Base-by-base conservation (phyloP, 2,797 vertebrate genomes). In the Crocodylus rhombifer region DNA sequence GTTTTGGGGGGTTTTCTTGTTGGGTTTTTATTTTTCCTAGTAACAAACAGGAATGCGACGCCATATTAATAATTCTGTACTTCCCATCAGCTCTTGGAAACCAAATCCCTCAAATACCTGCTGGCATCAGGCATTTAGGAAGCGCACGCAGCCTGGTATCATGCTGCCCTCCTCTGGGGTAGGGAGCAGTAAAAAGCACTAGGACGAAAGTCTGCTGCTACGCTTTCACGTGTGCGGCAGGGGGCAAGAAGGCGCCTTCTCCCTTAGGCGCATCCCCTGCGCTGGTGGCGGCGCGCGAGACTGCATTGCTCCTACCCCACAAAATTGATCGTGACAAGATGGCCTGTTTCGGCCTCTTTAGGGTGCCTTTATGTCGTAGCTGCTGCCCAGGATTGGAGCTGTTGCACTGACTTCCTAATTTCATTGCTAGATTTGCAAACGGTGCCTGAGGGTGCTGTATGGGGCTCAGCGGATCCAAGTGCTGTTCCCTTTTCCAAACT, bases 51-150 rank as follows among this genome's bases (percentile, higher is more conserved):
- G 63, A 93, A 84, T 82, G 77, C 89, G 84, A 80, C 0, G 1
- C 82, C 77, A 55, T 94, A 84, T 95, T 95, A 96, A 95, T 94
- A 96, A 94, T 93, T 95, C 94, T 73, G 73, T 82, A 85, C 77
- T 94, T 95, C 92, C 1, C 61, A 82, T 64, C 60, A 75, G 55
- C 87, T 92, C 64, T 88, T 90, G 89, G 94, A 95, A 96, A 95
- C 93, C 88, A 96, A 91, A 96, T 95, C 92, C 42, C 80, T 93
- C 18, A 2, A 87, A 86, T 5, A 2, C 17, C 4, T 90, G 77
- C 88, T 77, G 93, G 57, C 56, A 75, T 26, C 79, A 91, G 84
- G 5, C 36, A 20, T 95, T 90, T 87, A 61, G 90, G 74, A 95
- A 86, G 77, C 69, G 63, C 51, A 82, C 14, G 3, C 21, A 71